A percentile compares a stretch with the other conserved stretches of the same genome.
These are phyloP conservation scores for Drosophila phalerata DNA, from an alignment of 2,888 invertebrate genomes.

Conservation along the genomic window DNA sequence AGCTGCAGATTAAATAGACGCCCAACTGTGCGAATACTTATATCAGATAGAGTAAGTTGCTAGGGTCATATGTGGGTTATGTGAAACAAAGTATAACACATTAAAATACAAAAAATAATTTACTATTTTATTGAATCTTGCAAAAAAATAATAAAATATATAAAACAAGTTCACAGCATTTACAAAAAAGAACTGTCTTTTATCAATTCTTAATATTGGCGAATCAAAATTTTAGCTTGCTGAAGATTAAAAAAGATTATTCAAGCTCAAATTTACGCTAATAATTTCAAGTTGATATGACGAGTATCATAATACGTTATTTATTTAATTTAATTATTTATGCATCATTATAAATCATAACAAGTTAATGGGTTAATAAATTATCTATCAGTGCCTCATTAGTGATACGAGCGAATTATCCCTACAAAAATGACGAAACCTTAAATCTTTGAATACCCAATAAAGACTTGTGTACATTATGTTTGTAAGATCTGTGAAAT, in stretches of 20 bases:
- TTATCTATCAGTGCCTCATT: neutral
- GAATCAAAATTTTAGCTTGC: too few relatives aligned
- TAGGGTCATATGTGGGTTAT: constrained; percentile 25
- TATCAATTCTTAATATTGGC: too few relatives aligned
- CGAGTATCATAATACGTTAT: neutral
- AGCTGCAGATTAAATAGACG: constrained; percentile 54
- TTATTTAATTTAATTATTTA: neutral
- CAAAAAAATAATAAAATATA: too few relatives aligned
- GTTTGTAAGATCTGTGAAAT: constrained; percentile 19
- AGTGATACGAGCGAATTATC: neutral
- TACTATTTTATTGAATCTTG: too few relatives aligned
- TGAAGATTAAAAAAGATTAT: too few relatives aligned
- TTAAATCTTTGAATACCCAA: neutral
- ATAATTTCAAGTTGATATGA: neutral
- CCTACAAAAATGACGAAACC: neutral
- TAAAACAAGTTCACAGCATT: too few relatives aligned
- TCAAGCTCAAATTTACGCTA: too few relatives aligned
- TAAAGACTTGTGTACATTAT: neutral
- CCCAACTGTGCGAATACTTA: constrained; percentile 49
- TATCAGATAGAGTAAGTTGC: constrained; percentile 14
- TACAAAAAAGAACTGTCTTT: too few relatives aligned
- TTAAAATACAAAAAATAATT: neutral
- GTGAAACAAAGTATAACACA: neutral
- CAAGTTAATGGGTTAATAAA: too few relatives aligned
- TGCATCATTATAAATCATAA: too few relatives aligned